Conservation (phyloP, 37 sponge, comb jelly and placozoan species). For the Spongilla lacustris region DNA sequence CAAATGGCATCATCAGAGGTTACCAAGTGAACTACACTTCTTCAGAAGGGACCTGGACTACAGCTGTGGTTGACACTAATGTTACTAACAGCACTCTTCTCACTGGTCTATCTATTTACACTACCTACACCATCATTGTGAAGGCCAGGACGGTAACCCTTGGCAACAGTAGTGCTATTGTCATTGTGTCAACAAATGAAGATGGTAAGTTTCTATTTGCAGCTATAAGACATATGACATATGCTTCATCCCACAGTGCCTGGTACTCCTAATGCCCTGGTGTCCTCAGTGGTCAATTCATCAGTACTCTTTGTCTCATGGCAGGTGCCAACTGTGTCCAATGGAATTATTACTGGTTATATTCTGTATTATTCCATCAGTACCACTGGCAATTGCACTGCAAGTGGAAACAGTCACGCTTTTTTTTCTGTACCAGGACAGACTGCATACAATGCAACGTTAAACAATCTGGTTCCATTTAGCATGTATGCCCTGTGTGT, state of each 20-base stretch:
- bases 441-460: background rate
- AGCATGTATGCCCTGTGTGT: constrained; percentile 48
- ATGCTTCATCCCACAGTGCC: constrained; percentile 16
- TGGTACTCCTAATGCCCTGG: constrained; percentile 7
- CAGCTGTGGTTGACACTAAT: background rate
- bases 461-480: constrained; percentile 28
- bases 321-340: constrained; percentile 25
- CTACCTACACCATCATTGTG: constrained; percentile 16
- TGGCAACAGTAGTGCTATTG: constrained; percentile 14
- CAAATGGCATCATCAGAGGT: constrained; percentile 37
- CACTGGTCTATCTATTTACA: constrained; percentile 32
- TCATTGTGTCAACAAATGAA: constrained; percentile 22
- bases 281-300: background rate
- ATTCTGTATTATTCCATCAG: constrained; percentile 22
- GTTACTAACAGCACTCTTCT: background rate
- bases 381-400: background rate
- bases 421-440: background rate
- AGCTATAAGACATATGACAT: background rate
- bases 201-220: constrained; percentile 9
- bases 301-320: constrained; percentile 32
- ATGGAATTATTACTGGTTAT: constrained; percentile 53
- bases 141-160: constrained; percentile 21
- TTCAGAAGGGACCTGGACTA: background rate
- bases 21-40: constrained; percentile 6
- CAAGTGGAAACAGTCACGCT: background rate